These are phyloP conservation scores for Drosophila seguyi DNA, from an alignment of 1,140 invertebrate genomes.

Conservation along the genomic window DNA sequence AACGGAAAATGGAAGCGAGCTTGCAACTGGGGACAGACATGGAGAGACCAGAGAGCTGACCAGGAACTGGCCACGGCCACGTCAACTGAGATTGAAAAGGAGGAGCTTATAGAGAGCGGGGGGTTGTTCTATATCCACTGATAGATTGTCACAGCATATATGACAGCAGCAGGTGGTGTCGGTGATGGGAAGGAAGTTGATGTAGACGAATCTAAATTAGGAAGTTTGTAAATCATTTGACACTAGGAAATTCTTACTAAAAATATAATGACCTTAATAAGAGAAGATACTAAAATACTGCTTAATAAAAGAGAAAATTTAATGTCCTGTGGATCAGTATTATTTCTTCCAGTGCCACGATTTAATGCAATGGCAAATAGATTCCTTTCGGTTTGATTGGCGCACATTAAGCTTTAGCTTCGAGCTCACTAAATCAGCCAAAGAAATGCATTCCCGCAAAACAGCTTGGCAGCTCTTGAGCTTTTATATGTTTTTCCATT, in stretches of 20 bases:
- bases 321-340: too few relatives aligned
- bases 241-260: neutral
- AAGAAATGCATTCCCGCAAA: constrained; percentile 41
- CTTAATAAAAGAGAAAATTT: neutral
- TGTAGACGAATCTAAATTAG: constrained; percentile 2
- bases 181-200: constrained; percentile 11
- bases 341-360: constrained; percentile 3
- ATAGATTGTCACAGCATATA: constrained; percentile 34
- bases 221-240: neutral
- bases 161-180: constrained; percentile 27
- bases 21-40: constrained; percentile 11
- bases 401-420: constrained; percentile 26
- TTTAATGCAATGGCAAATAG: constrained; percentile 19
- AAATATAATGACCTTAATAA: neutral
- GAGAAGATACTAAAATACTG: neutral
- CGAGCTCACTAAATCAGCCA: constrained; percentile 25
- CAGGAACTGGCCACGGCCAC: constrained; percentile 13
- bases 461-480: constrained; percentile 16
- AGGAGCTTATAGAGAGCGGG: neutral
- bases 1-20: constrained; percentile 7
- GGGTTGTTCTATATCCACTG: neutral
- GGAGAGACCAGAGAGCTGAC: constrained; percentile 12
- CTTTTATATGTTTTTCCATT: constrained; percentile 52
- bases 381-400: constrained; percentile 31
- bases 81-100: constrained; percentile 24